Percentiles rank a stretch among this genome's conserved stretches.
Evolutionary conservation across 2,797 vertebrate genomes (phyloP).

Genomic region (Gymnoscopelus braueri): DNA sequence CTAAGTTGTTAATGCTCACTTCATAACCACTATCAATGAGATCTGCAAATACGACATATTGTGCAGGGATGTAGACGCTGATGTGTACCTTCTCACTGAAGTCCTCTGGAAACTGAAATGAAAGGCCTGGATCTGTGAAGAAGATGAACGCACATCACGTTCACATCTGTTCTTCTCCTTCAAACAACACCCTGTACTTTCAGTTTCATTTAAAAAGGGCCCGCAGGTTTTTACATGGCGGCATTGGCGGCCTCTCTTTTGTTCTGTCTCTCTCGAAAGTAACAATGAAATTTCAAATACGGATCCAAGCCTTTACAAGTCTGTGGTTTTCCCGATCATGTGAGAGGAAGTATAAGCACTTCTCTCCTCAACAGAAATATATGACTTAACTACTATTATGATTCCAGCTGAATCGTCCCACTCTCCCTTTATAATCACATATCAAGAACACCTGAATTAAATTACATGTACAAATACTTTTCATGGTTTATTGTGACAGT

Average conservation of each 20-base stretch:
- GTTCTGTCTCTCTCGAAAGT: no score
- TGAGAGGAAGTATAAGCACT: slow-evolving; percentile 75
- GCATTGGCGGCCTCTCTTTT: no score
- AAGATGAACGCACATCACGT: slow-evolving; percentile 6
- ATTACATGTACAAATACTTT: background rate
- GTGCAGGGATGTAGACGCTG: background rate
- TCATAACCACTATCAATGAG: background rate
- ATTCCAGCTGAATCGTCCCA: background rate
- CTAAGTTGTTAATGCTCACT: background rate
- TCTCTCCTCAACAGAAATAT: slow-evolving; percentile 41
- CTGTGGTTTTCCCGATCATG: slow-evolving; percentile 71
- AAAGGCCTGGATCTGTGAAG: slow-evolving; percentile 82
- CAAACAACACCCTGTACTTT: no score
- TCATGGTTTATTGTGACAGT: background rate
- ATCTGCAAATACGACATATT: background rate
- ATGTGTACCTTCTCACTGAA: slow-evolving; percentile 84
- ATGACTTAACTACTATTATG: background rate
- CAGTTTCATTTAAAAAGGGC: no score
- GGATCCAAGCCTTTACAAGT: slow-evolving; percentile 20
- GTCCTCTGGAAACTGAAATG: slow-evolving; percentile 87
- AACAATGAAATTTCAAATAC: background rate
- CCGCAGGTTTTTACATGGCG: no score
- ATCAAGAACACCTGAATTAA: background rate
- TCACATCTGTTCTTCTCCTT: no score
- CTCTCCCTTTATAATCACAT: background rate